Evolutionary conservation across 2,113 vertebrate genomes (phyloP).

Genomic region (Phasianus colchicus): DNA sequence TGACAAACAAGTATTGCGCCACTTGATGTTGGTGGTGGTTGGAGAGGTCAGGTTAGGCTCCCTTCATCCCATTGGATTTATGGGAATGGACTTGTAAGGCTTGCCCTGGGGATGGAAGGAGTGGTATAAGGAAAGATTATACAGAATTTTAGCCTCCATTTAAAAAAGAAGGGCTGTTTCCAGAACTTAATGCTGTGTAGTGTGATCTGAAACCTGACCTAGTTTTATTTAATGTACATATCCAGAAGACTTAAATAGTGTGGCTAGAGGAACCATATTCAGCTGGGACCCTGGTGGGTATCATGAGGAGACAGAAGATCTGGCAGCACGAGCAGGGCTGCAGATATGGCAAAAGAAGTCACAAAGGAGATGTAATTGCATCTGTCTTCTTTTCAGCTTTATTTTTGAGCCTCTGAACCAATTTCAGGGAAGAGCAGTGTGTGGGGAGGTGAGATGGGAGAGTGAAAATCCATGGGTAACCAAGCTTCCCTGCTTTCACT

Average conservation of each 20-base stretch:
- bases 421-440: not conserved
- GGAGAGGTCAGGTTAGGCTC: not conserved
- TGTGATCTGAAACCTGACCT: not conserved
- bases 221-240: fast-evolving
- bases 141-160: fast-evolving
- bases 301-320: fast-evolving
- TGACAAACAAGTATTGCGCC: fast-evolving
- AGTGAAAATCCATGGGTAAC: fast-evolving
- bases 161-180: fast-evolving
- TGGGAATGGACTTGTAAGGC: not conserved
- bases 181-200: not conserved
- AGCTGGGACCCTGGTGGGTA: not conserved
- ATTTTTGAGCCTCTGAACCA: not conserved
- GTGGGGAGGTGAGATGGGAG: not conserved
- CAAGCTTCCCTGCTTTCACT: not conserved
- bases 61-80: fast-evolving
- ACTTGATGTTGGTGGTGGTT: not conserved
- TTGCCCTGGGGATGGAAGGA: too few species aligned
- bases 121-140: fast-evolving
- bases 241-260: fast-evolving
- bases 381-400: not conserved
- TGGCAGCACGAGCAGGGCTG: fast-evolving
- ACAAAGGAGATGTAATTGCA: not conserved
- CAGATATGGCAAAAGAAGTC: not conserved
- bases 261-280: fast-evolving